phyloP scores from a whole-genome alignment of 2,797 vertebrate species.

The Cryptoprocta ferox region DNA sequence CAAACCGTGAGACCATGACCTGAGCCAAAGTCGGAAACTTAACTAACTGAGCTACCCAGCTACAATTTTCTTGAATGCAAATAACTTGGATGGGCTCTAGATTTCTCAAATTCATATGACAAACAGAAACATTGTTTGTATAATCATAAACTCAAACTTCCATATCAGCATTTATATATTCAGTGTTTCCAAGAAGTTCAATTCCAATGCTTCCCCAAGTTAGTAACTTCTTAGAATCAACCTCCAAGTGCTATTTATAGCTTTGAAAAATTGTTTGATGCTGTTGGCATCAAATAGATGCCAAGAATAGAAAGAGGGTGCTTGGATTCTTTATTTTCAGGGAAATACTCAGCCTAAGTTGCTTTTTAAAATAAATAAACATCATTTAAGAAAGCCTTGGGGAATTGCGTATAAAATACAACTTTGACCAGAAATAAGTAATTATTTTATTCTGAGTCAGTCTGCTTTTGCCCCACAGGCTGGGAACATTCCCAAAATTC shows the following conservation, averaged over 20 bases:
- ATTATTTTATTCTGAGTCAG: neutral
- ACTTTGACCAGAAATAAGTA: neutral
- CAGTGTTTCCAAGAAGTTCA: neutral
- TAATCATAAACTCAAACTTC: neutral
- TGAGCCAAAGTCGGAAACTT: neutral
- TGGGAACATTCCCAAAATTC: neutral
- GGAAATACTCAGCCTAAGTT: neutral
- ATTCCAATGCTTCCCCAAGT: neutral
- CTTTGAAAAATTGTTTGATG: neutral
- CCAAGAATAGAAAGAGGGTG: neutral
- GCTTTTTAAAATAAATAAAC: constrained; percentile 21
- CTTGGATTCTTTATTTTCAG: neutral
- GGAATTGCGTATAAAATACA: neutral
- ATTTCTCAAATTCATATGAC: neutral
- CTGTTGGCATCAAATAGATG: neutral
- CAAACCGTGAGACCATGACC: neutral
- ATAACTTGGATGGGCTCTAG: neutral
- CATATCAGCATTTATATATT: neutral
- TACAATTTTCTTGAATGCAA: neutral
- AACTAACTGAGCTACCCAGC: neutral
- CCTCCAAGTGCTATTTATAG: neutral
- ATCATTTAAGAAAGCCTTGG: neutral
- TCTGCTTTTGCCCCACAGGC: neutral
- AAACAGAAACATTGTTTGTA: neutral
- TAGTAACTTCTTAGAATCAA: neutral